Percentiles rank a stretch among this genome's conserved stretches.
Conservation (phyloP, 2,888 invertebrate genomes). For the Drosophila siamana region DNA sequence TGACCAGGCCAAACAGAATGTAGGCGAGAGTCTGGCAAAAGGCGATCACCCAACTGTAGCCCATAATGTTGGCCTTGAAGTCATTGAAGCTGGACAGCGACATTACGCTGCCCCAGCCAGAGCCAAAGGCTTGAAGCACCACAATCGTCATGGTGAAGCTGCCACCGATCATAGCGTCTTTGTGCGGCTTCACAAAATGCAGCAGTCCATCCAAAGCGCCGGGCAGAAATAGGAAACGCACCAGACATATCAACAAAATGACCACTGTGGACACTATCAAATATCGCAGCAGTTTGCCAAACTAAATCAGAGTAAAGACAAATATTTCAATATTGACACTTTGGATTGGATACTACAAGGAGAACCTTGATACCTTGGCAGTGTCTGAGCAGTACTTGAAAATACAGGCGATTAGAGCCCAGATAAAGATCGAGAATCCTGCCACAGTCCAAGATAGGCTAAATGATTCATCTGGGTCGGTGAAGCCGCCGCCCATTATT, state of each 20-base stretch:
- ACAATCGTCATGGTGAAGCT: conserved; percentile 49
- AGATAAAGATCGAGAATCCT: conserved; percentile 56
- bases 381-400: conserved; percentile 68
- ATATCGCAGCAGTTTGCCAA: conserved; percentile 74
- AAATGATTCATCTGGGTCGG: neutral
- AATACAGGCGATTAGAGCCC: conserved; percentile 67
- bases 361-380: conserved; percentile 59
- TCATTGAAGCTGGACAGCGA: conserved; percentile 93
- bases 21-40: conserved; percentile 72
- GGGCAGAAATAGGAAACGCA: conserved; percentile 76
- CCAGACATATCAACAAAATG: conserved; percentile 63
- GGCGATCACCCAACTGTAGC: conserved; percentile 76
- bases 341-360: neutral
- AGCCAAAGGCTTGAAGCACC: conserved; percentile 91
- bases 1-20: conserved; percentile 87
- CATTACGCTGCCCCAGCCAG: conserved; percentile 93
- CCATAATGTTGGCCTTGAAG: conserved; percentile 89
- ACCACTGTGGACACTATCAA: conserved; percentile 56
- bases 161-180: conserved; percentile 9
- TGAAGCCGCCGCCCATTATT: rapidly evolving
- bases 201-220: conserved; percentile 57
- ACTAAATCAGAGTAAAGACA: conserved; percentile 51
- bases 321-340: neutral
- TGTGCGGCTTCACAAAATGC: conserved; percentile 39
- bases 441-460: conserved; percentile 75